These are phyloP conservation scores for Heteropelma amictum DNA, from an alignment of 2,888 invertebrate species.

Conservation along the genomic window DNA sequence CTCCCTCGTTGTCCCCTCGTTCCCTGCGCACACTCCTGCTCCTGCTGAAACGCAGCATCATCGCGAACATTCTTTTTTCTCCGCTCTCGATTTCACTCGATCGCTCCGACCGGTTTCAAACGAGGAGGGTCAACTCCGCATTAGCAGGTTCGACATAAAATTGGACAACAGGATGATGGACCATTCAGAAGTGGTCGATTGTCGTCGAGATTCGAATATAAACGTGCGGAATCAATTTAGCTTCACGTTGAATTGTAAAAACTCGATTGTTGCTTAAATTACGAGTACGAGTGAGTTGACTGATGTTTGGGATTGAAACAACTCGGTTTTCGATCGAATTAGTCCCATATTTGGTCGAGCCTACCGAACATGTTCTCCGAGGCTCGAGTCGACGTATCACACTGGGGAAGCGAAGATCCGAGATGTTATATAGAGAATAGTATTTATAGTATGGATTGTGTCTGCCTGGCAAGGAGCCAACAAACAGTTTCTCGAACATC, in stretches of 20 bases:
- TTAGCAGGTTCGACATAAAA: conserved; percentile 2
- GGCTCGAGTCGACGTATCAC: conserved; percentile 19
- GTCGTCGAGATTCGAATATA: background rate
- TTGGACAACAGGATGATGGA: conserved; percentile 13
- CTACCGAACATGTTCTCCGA: no score
- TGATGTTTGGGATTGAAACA: no score
- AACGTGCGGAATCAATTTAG: background rate
- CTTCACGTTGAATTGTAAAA: background rate
- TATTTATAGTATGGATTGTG: conserved; percentile 77
- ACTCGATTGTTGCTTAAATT: no score
- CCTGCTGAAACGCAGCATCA: conserved; percentile 40
- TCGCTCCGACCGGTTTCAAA: no score
- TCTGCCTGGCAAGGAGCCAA: conserved; percentile 73
- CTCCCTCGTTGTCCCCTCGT: conserved; percentile 4
- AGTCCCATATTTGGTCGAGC: no score
- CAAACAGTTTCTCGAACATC: conserved; percentile 51
- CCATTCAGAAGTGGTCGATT: background rate
- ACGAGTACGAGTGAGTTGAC: no score
- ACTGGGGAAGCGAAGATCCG: conserved; percentile 56
- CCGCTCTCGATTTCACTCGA: conserved; percentile 9
- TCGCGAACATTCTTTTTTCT: conserved; percentile 24
- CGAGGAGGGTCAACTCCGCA: background rate
- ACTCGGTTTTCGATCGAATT: no score
- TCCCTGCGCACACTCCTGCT: conserved; percentile 35
- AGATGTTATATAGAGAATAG: conserved; percentile 59